Evolutionary conservation across 92 coral and sea anemone genomes (phyloP).

Genomic region (Chrysogorgia sp.): DNA sequence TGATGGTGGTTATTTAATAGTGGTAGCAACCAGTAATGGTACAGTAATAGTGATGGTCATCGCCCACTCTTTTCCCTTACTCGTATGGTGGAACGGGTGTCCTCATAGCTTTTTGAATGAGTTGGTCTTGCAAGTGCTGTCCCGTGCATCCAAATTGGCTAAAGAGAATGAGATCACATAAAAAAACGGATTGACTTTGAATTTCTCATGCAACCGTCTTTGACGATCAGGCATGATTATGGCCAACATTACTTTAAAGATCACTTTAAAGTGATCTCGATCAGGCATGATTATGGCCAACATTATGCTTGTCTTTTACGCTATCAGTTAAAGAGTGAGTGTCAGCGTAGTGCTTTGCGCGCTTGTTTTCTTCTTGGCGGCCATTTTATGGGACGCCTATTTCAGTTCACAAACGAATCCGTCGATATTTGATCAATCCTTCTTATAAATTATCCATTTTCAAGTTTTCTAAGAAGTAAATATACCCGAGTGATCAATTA

Average conservation of each 20-base stretch:
- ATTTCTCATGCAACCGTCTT: background rate
- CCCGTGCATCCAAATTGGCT: conserved; percentile 99
- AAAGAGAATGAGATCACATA: conserved; percentile 18
- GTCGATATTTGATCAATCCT: too few relatives aligned
- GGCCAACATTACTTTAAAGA: background rate
- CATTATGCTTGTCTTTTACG: too few relatives aligned
- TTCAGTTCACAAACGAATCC: too few relatives aligned
- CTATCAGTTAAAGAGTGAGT: too few relatives aligned
- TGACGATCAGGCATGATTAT: background rate
- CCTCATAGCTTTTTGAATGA: conserved; percentile 73
- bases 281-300: background rate
- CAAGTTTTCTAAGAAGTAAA: too few relatives aligned
- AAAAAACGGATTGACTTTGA: background rate
- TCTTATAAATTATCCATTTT: too few relatives aligned
- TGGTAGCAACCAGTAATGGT: background rate
- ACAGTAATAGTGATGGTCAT: background rate
- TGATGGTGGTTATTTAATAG: background rate
- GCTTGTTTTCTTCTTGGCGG: too few relatives aligned
- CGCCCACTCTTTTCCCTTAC: conserved; percentile 62
- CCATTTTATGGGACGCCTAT: too few relatives aligned
- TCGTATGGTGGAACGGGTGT: conserved; percentile 94
- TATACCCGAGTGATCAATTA: too few relatives aligned
- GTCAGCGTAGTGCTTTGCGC: too few relatives aligned
- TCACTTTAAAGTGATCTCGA: background rate
- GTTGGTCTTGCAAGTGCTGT: conserved; percentile 89